phyloP scores from a whole-genome alignment of 2,888 invertebrate species.

The Aporophyla lueneburgensis region DNA sequence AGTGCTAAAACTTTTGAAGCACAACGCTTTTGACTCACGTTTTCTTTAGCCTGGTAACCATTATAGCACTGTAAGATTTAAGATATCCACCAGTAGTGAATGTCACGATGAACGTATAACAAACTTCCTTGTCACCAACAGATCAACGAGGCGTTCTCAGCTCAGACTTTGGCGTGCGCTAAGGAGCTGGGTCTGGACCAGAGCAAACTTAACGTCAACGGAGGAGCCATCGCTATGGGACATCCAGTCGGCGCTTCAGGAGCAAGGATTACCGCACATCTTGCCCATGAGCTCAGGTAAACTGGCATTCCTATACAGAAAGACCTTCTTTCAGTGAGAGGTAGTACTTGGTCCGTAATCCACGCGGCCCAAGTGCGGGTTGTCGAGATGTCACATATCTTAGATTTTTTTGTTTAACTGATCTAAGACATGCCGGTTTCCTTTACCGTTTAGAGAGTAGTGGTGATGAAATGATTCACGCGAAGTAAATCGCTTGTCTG shows the following conservation, averaged over 20 bases:
- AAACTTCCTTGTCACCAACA: conserved; percentile 78
- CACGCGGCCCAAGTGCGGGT: no score
- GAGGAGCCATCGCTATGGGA: conserved; percentile 98
- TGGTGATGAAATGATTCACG: no score
- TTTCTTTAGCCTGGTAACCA: not conserved
- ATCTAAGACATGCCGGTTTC: no score
- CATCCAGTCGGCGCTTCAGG: conserved; percentile 98
- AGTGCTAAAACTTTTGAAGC: not conserved
- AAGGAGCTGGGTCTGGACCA: conserved; percentile 96
- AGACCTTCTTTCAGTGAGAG: no score
- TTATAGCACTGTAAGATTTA: not conserved
- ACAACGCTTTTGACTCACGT: not conserved
- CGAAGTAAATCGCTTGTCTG: no score
- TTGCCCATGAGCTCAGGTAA: conserved; percentile 96
- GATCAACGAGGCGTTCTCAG: conserved; percentile 99
- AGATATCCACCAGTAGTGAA: no score
- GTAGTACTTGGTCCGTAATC: no score
- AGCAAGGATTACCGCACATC: conserved; percentile 96
- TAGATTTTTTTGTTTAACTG: no score
- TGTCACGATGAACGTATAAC: not conserved
- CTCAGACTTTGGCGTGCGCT: conserved; percentile 97
- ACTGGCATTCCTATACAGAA: not conserved
- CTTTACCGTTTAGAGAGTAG: no score
- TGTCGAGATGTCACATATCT: no score
- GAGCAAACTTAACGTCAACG: conserved; percentile 97